Evolutionary conservation across 2,888 invertebrate genomes (phyloP).

Genomic region (Orchesella flavescens): DNA sequence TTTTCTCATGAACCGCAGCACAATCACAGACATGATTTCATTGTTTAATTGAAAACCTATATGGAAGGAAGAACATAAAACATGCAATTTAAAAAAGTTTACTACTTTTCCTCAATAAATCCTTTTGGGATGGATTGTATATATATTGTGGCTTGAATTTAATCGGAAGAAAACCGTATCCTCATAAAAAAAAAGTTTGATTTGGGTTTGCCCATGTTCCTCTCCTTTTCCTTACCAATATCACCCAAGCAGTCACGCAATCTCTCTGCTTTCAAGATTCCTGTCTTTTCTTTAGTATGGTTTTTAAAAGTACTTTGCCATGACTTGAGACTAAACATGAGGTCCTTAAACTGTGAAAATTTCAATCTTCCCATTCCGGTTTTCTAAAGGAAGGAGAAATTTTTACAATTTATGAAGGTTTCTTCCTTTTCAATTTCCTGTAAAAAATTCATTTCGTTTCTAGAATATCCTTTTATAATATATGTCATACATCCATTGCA

Average conservation of each 20-base stretch:
- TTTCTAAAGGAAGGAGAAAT: constrained; percentile 76
- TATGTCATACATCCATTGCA: constrained; percentile 87
- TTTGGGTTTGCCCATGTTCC: constrained; percentile 67
- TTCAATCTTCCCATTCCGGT: constrained; percentile 86
- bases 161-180: too few relatives aligned
- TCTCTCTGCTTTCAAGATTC: constrained; percentile 89
- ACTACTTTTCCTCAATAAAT: neutral
- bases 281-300: constrained; percentile 92
- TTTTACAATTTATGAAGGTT: constrained; percentile 25
- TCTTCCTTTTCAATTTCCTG: neutral
- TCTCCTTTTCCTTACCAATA: too few relatives aligned
- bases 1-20: constrained; percentile 91
- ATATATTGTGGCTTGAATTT: neutral
- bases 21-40: constrained; percentile 86
- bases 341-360: constrained; percentile 89
- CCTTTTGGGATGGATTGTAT: neutral
- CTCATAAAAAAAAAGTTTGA: too few relatives aligned
- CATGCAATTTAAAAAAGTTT: constrained; percentile 24
- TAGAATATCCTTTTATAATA: neutral
- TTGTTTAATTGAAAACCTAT: constrained; percentile 87
- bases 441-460: neutral
- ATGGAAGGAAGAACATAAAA: constrained; percentile 57
- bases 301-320: constrained; percentile 94
- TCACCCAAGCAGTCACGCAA: constrained; percentile 88
- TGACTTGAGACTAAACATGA: constrained; percentile 91